A percentile compares a stretch with the other conserved stretches of the same genome.
Conservation (phyloP, 37 sponge, comb jelly and placozoan species). For the Petrosia ficiformis region DNA sequence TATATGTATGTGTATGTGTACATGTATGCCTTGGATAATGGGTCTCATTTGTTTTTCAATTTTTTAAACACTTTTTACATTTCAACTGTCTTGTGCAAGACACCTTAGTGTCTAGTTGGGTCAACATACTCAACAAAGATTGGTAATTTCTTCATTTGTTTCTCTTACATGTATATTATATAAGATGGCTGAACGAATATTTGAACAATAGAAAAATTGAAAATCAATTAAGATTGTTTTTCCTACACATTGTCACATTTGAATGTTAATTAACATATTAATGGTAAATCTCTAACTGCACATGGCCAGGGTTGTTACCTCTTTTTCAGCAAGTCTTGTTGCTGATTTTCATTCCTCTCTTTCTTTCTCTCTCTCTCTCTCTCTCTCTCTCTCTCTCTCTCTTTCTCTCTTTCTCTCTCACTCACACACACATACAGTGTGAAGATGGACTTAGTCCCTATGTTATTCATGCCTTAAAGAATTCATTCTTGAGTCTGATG, state of each 20-base stretch:
- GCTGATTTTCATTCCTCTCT: neutral
- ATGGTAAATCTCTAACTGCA: too few species aligned
- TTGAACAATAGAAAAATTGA: too few species aligned
- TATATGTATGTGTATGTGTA: neutral
- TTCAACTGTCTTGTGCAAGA: neutral
- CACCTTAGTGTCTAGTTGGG: neutral
- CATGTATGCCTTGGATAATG: neutral
- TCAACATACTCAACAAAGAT: neutral
- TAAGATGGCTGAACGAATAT: too few species aligned
- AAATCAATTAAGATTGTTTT: too few species aligned
- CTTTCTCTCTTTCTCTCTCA: neutral
- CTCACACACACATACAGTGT: conserved; percentile 35
- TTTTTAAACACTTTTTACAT: neutral
- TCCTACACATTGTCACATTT: too few species aligned
- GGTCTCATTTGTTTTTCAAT: neutral
- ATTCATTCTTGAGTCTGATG: conserved; percentile 18
- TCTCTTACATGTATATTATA: too few species aligned
- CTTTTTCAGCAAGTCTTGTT: too few species aligned
- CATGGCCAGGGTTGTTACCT: too few species aligned
- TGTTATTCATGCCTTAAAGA: conserved; percentile 50
- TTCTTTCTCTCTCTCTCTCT: neutral
- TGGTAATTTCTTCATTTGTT: too few species aligned
- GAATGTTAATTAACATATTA: too few species aligned
- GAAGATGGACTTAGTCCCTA: conserved; percentile 28
- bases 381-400: conserved; percentile 8